Evolutionary conservation across 2,797 vertebrate species (phyloP), one percentile per base, ranked within the genome.

Genomic region (Rachycentron canadum): DNA sequence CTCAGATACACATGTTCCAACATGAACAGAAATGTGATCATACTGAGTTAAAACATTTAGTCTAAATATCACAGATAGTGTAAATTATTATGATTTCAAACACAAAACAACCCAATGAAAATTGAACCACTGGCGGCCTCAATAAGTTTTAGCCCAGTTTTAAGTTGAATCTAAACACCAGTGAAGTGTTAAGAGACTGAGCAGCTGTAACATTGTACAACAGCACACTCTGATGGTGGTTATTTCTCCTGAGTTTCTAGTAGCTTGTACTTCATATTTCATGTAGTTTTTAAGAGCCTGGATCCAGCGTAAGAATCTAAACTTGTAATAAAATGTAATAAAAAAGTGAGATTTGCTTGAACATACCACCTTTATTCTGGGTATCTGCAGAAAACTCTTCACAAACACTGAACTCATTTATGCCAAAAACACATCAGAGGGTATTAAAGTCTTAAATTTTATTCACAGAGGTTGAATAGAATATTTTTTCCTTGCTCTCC

Each of bases 171-270:
- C 32, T 32, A 32, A 7, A 3, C n/a, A n/a, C 32, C 32, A 32
- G 7, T 7, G 3, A 32, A 32, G 7, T 38, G 36, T 38, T 38
- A 3, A n/a, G 21, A 21, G 43, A 21, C 7, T n/a, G 7, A 21
- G 7, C 19, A 47, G 19, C 43, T 21, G 8, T 47, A 9, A n/a
- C 19, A 21, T n/a, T 21, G 43, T 47, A 47, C 19, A 65, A 61
- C 49, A 41, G 67, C 61, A 19, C 49, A 1, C 50, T 23, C 67
- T 76, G 49, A 7, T 76, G 73, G 73, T 50, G 23, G 25, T 26
- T 14, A 52, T 52, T 52, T 14, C n/a, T 14, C 10, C 25, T 53
- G 25, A 25, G 13, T 53, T 28, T 26, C 49, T 53, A 6, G 50
- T 14, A 53, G 14, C 50, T 28, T 28, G 25, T 53, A 3, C 50